Evolutionary conservation across 1,140 invertebrate species (phyloP), one percentile per base, ranked within the genome.

Genomic region (Heliconius himera): DNA sequence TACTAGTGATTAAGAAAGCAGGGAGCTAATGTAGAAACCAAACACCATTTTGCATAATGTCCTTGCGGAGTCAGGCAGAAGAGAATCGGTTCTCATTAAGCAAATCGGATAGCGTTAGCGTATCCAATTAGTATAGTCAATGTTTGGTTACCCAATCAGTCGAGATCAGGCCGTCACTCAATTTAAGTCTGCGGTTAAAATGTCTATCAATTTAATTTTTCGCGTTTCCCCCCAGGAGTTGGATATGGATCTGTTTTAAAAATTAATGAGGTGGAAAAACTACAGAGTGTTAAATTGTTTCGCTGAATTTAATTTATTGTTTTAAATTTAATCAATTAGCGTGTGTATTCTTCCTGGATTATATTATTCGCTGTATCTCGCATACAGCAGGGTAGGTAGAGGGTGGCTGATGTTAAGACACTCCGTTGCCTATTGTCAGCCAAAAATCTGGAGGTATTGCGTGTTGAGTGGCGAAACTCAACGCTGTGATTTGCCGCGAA

Each of bases 31-130:
- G 87, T 87, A 86, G 86, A 93, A 93, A 87, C 89, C 88, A 94
- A 93, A 94, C 85, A 91, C 80, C 89, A 91, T 83, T 94, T 90
- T 89, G 91, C 90, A 94, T 94, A 94, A 93, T 91, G 91, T 87
- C 87, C 86, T 86, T 89, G 82, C 86, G 83, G 84, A 87, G 83
- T 83, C 82, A 88, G 85, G 71, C 79, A 81, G 87, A 86, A 83
- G 87, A 89, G 87, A 89, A 89, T 94, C 90, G 88, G 79, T 88
- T 85, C 87, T 94, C 91, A 93, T 94, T 94, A 94, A 88, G 91
- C 89, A 93, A 94, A 93, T 93, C 91, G 91, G 84, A 87, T 86
- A 81, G 85, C 87, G 89, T 91, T 89, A 89, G 88, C 87, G 85
- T 81, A 90, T 85, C 87, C 91, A 91, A 93, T 94, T 92, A 93